These are phyloP conservation scores for Polydesmus complanatus DNA, from an alignment of 2,888 invertebrate genomes.

Conservation along the genomic window DNA sequence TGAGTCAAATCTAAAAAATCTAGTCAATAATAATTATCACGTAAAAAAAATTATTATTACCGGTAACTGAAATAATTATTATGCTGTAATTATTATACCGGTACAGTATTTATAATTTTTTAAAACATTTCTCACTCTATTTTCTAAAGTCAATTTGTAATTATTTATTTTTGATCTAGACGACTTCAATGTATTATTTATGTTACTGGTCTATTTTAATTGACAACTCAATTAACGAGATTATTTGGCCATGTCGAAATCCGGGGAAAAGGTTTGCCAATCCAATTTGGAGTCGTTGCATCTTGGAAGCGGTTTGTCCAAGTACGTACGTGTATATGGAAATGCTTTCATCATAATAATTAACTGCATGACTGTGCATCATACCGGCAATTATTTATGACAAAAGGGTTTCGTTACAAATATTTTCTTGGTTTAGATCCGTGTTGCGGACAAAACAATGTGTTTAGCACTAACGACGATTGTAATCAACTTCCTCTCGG, in stretches of 20 bases:
- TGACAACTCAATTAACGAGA: slow-evolving; percentile 1
- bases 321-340: background rate
- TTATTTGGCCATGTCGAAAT: slow-evolving; percentile 2
- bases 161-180: background rate
- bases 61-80: no score
- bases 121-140: no score
- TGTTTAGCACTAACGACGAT: background rate
- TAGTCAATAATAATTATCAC: no score
- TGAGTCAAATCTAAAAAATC: no score
- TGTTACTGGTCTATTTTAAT: slow-evolving; percentile 2
- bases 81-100: no score
- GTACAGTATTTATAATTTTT: no score
- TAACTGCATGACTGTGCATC: no score
- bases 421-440: slow-evolving; percentile 6
- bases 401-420: no score
- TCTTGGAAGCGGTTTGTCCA: slow-evolving; percentile 6
- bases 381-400: no score
- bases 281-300: background rate
- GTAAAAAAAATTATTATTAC: no score
- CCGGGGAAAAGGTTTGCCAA: background rate
- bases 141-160: no score
- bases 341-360: background rate
- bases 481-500: background rate
- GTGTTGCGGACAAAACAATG: background rate
- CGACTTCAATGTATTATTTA: background rate